phyloP scores from a whole-genome alignment of 1,140 invertebrate genomes.

The Pollicipes pollicipes region DNA sequence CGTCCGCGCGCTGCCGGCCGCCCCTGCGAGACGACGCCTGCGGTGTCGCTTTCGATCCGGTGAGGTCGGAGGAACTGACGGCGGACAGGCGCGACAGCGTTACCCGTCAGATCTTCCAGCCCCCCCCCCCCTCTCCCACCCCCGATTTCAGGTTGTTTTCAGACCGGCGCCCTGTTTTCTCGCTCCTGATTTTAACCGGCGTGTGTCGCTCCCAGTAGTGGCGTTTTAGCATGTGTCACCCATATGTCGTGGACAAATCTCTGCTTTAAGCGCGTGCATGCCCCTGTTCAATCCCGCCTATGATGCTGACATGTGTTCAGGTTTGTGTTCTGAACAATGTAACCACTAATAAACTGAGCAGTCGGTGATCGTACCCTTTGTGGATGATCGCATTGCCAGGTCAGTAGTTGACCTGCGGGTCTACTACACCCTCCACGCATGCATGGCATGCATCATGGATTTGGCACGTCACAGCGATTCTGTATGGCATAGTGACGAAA shows the following conservation, averaged over 20 bases:
- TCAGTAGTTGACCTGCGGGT: too few species aligned
- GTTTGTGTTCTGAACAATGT: background rate
- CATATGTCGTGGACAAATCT: background rate
- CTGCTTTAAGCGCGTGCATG: background rate
- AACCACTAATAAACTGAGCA: background rate
- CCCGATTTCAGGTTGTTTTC: background rate
- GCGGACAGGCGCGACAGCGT: too few species aligned
- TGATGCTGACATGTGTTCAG: background rate
- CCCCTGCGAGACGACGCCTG: too few species aligned
- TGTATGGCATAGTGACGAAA: too few species aligned
- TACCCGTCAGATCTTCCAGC: background rate
- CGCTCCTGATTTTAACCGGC: background rate
- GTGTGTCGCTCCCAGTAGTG: background rate
- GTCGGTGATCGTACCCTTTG: too few species aligned
- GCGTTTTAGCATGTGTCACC: background rate
- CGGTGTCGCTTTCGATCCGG: too few species aligned
- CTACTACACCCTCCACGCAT: too few species aligned
- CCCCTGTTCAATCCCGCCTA: background rate
- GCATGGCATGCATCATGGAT: too few species aligned
- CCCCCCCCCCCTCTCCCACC: background rate
- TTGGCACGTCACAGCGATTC: too few species aligned
- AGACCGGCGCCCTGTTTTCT: background rate
- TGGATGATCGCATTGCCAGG: too few species aligned
- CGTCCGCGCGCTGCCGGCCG: too few species aligned
- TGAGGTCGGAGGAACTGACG: too few species aligned